Conservation (phyloP, 2,888 invertebrate species). For the Aspidiotus destructor region DNA sequence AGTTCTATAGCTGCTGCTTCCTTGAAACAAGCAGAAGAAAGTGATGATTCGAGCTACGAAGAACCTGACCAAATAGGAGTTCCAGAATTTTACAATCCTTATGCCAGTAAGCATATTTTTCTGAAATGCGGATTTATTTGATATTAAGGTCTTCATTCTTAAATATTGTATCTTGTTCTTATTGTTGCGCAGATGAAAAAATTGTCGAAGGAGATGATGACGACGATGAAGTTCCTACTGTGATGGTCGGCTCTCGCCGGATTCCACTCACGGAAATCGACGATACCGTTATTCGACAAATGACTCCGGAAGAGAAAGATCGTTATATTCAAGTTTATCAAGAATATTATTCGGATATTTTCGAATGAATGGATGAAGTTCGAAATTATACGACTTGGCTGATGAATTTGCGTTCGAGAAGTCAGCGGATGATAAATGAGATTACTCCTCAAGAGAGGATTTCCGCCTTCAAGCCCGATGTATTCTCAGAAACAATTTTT, state of each 20-base stretch:
- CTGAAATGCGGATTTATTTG: background rate
- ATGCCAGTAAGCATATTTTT: conserved; percentile 10
- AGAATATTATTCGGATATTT: conserved; percentile 84
- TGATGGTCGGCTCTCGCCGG: conserved; percentile 66
- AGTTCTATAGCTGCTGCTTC: conserved; percentile 51
- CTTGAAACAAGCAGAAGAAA: conserved; percentile 41
- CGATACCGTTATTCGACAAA: conserved; percentile 61
- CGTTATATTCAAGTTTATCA: conserved; percentile 89
- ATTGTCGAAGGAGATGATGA: conserved; percentile 63
- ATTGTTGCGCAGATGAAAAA: conserved; percentile 43
- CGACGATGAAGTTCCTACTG: conserved; percentile 69
- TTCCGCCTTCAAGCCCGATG: too few relatives aligned
- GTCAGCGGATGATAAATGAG: too few relatives aligned
- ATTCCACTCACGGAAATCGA: conserved; percentile 76
- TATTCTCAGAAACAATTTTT: too few relatives aligned
- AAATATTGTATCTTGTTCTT: background rate
- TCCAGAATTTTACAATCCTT: conserved; percentile 29
- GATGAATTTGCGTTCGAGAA: too few relatives aligned
- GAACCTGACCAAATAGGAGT: conserved; percentile 43
- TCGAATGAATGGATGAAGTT: conserved; percentile 49
- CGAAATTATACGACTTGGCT: too few relatives aligned
- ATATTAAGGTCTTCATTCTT: background rate
- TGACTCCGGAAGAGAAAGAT: conserved; percentile 87
- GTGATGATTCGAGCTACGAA: conserved; percentile 70
- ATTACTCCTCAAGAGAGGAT: too few relatives aligned